phyloP scores from a whole-genome alignment of 53 echinoderm and acorn worm genomes.

The Paracentrotus lividus region DNA sequence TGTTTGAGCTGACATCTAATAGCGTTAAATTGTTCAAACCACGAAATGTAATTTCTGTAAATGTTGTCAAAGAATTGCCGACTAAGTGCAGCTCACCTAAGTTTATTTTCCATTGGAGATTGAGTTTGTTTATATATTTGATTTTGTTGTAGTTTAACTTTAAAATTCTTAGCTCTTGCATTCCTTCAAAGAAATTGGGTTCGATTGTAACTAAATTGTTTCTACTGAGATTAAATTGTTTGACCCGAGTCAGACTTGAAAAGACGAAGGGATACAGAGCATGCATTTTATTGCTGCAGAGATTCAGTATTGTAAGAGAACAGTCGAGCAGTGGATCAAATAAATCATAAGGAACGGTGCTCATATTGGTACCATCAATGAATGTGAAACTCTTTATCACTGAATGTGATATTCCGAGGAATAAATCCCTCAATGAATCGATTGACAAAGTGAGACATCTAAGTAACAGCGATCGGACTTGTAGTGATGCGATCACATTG shows the following conservation, averaged over 20 bases:
- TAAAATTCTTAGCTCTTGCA: neutral
- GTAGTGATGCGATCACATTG: neutral
- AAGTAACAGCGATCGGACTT: neutral
- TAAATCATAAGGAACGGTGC: neutral
- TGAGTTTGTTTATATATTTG: neutral
- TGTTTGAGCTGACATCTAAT: neutral
- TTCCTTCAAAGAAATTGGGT: slow-evolving; percentile 23
- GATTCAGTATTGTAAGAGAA: neutral
- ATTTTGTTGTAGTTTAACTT: neutral
- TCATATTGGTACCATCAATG: neutral
- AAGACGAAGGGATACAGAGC: neutral
- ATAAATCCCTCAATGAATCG: neutral
- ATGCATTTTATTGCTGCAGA: neutral
- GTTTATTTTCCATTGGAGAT: neutral
- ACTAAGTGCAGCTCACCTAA: neutral
- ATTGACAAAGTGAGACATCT: neutral
- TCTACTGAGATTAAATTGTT: neutral
- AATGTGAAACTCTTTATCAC: neutral
- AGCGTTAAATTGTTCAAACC: neutral
- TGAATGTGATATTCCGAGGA: neutral
- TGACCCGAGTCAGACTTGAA: neutral
- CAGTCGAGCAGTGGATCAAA: slow-evolving; percentile 18
- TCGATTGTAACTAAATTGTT: slow-evolving; percentile 19
- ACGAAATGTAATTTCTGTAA: neutral
- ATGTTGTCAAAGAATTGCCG: neutral